Percentiles rank a stretch among this genome's conserved stretches.
phyloP scores from a whole-genome alignment of 2,113 vertebrate genomes.

The Gallinago media region DNA sequence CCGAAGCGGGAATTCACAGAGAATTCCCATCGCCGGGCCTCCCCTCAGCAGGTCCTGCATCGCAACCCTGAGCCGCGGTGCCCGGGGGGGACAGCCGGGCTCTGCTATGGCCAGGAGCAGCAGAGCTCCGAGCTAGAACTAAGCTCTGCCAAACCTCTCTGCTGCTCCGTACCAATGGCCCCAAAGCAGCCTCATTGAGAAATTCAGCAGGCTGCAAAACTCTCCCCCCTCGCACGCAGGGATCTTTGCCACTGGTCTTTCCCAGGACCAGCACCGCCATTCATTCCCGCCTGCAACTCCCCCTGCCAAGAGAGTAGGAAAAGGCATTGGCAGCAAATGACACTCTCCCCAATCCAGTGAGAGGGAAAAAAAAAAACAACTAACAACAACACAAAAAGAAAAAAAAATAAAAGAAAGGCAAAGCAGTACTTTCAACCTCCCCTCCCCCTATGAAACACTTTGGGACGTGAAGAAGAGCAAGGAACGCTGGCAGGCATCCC shows the following conservation, averaged over 20 bases:
- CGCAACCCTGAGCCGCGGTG: fast-evolving
- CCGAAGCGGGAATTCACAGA: fast-evolving
- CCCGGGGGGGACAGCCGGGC: fast-evolving
- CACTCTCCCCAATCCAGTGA: no score
- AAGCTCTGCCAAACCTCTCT: background rate
- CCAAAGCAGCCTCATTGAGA: background rate
- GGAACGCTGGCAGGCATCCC: no score
- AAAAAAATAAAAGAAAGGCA: no score
- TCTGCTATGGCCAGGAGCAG: background rate
- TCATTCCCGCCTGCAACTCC: no score
- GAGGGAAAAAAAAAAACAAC: no score
- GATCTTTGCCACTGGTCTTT: background rate
- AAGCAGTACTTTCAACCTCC: no score
- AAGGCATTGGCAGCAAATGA: no score
- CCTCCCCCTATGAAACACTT: no score
- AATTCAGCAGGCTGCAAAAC: background rate
- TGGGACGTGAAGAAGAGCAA: no score
- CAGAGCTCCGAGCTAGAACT: background rate
- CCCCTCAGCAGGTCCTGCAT: background rate
- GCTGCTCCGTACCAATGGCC: background rate
- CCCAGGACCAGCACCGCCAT: background rate
- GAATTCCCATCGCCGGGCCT: background rate
- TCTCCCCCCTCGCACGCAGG: fast-evolving
- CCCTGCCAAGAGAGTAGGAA: no score
- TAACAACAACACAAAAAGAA: no score